phyloP scores from a whole-genome alignment of 2,113 vertebrate species.

The Tupaia tana region DNA sequence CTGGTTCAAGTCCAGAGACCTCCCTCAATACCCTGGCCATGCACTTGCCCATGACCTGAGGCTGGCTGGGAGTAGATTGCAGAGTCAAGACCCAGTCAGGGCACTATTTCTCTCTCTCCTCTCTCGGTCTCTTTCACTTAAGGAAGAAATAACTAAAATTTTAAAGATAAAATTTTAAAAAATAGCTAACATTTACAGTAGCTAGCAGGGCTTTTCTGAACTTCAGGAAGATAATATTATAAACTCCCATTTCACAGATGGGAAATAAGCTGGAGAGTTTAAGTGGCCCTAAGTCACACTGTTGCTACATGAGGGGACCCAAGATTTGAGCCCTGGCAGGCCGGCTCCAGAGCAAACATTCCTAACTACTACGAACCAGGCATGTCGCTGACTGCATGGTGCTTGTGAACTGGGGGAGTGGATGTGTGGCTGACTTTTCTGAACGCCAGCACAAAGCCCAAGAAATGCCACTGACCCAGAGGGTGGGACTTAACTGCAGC shows the following conservation, averaged over 20 bases:
- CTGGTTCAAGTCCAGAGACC: too few species aligned
- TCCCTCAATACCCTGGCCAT: too few species aligned
- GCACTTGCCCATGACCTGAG: too few species aligned
- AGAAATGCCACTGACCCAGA: fast-evolving
- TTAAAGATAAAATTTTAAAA: too few species aligned
- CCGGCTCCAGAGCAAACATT: background rate
- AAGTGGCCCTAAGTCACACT: background rate
- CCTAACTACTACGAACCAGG: background rate
- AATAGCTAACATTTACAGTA: background rate
- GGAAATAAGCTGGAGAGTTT: background rate
- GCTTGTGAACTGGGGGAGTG: background rate
- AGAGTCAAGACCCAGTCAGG: too few species aligned
- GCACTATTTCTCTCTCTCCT: too few species aligned
- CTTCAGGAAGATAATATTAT: background rate
- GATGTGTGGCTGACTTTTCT: fast-evolving
- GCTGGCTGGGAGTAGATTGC: too few species aligned
- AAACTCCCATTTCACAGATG: background rate
- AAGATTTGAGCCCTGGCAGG: background rate
- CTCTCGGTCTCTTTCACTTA: too few species aligned
- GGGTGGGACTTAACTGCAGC: background rate
- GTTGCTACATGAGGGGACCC: background rate
- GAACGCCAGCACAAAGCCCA: background rate
- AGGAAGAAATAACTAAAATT: too few species aligned
- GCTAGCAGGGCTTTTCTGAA: background rate
- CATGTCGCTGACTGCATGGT: background rate